A percentile compares a stretch with the other conserved stretches of the same genome.
Evolutionary conservation across 2,888 invertebrate genomes (phyloP).

Genomic region (Drosophila colorata): DNA sequence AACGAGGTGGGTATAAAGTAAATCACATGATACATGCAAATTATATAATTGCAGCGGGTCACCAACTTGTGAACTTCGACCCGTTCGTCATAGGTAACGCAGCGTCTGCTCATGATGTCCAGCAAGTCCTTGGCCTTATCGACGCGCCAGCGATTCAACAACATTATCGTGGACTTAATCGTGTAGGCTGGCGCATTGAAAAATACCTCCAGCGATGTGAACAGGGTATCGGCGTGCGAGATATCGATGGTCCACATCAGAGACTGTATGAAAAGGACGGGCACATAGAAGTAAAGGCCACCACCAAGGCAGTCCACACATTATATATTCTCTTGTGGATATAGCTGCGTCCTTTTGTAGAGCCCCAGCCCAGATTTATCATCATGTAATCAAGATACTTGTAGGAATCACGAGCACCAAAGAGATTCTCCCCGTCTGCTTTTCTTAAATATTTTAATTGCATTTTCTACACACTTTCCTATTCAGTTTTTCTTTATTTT

Average conservation of each 20-base stretch:
- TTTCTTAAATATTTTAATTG: conserved; percentile 2
- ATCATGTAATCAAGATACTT: conserved; percentile 29
- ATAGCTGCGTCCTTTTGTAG: background rate
- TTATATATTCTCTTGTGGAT: conserved; percentile 4
- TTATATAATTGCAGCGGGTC: conserved; percentile 19
- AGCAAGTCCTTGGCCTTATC: conserved; percentile 26
- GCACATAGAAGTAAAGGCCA: conserved; percentile 15
- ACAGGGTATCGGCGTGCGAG: conserved; percentile 13
- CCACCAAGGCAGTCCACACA: background rate
- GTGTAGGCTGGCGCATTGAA: conserved; percentile 28
- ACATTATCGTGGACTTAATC: conserved; percentile 24
- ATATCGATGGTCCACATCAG: conserved; percentile 23
- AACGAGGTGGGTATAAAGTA: conserved; percentile 22
- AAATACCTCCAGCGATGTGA: conserved; percentile 18
- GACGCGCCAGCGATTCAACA: conserved; percentile 23
- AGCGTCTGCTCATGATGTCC: conserved; percentile 18
- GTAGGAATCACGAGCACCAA: conserved; percentile 14
- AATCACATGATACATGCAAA: conserved; percentile 4
- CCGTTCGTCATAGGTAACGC: conserved; percentile 3
- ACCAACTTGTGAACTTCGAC: conserved; percentile 13
- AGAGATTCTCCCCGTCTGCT: conserved; percentile 2
- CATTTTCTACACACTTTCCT: background rate
- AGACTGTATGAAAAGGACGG: conserved; percentile 13
- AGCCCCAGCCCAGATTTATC: conserved; percentile 18
- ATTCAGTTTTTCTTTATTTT: too few relatives aligned